These are phyloP conservation scores for Steinernema khuongi DNA, from an alignment of 1,140 invertebrate species.

Conservation along the genomic window DNA sequence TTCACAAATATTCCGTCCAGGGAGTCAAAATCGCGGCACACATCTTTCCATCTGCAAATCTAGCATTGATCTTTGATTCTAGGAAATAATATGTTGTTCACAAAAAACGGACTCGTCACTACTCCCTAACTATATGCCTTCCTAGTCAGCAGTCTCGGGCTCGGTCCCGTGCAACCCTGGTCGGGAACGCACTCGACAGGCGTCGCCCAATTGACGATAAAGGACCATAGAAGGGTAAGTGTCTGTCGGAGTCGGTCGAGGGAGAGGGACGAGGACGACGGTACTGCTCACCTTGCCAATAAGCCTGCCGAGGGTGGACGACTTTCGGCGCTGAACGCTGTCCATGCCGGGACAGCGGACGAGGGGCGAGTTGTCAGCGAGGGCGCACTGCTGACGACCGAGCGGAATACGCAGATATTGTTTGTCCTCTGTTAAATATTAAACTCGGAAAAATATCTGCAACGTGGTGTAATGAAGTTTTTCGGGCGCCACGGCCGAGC, in stretches of 20 bases:
- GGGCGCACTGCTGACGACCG: neutral
- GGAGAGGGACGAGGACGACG: neutral
- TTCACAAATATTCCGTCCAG: too few relatives aligned
- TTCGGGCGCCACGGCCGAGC: neutral
- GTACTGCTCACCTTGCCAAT: neutral
- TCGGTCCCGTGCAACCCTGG: too few relatives aligned
- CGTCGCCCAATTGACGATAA: too few relatives aligned
- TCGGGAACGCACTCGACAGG: too few relatives aligned
- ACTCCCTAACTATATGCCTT: too few relatives aligned
- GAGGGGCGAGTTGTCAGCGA: neutral
- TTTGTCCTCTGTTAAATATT: conserved; percentile 11
- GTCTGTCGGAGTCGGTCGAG: neutral
- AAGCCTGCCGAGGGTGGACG: neutral
- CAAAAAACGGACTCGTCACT: too few relatives aligned
- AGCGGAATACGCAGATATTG: neutral
- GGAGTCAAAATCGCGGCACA: too few relatives aligned
- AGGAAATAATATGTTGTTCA: too few relatives aligned
- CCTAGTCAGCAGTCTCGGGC: too few relatives aligned
- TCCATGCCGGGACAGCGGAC: neutral
- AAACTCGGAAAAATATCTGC: conserved; percentile 2
- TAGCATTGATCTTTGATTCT: too few relatives aligned
- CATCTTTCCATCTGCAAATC: too few relatives aligned
- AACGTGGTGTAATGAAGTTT: neutral
- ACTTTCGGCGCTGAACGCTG: neutral
- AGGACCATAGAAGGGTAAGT: too few relatives aligned